Conservation (phyloP, 2,113 vertebrate genomes). For the Ciconia stormi region DNA sequence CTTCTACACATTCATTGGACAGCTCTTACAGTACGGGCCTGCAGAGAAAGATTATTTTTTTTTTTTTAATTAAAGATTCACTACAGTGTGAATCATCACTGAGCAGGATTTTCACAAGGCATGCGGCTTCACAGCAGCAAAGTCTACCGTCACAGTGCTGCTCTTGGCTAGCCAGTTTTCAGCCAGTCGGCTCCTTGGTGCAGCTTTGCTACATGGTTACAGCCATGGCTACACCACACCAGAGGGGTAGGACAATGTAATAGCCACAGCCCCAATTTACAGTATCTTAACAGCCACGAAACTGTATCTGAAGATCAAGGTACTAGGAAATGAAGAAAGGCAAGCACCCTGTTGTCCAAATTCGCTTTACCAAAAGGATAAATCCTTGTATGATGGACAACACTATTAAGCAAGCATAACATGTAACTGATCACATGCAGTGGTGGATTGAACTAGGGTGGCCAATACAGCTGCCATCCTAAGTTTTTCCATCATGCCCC, state of each 20-base stretch:
- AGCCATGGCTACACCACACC: neutral
- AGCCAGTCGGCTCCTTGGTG: neutral
- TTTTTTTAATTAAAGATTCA: neutral
- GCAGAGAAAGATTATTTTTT: neutral
- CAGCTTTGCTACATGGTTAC: neutral
- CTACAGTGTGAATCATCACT: neutral
- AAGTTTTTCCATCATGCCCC: neutral
- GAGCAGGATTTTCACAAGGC: neutral
- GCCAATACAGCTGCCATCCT: neutral
- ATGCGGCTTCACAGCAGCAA: neutral
- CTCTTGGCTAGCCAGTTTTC: neutral
- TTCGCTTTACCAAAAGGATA: neutral
- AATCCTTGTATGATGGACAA: neutral
- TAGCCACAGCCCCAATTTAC: neutral
- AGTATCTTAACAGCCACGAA: neutral
- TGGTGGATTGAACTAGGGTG: neutral
- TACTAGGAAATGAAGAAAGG: neutral
- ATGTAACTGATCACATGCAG: neutral
- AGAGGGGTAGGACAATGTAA: accelerated
- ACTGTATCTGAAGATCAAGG: neutral
- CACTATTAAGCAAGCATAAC: neutral
- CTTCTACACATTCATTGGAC: neutral
- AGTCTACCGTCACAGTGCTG: neutral
- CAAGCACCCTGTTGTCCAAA: neutral
- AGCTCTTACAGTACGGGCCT: neutral